These are phyloP conservation scores for Sula dactylatra DNA, from an alignment of 2,113 vertebrate genomes.

Conservation along the genomic window DNA sequence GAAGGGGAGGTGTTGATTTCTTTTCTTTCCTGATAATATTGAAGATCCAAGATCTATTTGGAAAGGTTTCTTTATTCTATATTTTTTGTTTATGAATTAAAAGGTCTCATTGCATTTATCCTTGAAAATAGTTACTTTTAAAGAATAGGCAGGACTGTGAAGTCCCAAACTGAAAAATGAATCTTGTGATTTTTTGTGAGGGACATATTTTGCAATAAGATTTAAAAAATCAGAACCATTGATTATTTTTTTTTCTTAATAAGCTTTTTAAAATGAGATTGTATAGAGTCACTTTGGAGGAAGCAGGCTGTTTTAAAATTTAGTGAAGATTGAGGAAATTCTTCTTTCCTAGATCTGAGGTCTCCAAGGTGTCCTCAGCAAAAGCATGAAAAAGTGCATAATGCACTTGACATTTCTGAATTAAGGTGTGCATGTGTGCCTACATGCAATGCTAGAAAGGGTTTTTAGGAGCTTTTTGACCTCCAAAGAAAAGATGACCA, in stretches of 20 bases:
- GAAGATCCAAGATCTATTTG: not conserved
- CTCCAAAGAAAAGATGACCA: not conserved
- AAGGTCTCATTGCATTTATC: not conserved
- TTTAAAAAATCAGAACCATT: not conserved
- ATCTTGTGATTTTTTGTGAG: not conserved
- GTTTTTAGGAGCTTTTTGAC: not conserved
- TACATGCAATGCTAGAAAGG: not conserved
- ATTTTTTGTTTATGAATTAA: not conserved
- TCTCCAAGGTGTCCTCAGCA: not conserved
- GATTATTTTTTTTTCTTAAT: not conserved
- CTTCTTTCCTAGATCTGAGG: not conserved
- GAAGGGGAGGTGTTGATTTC: not conserved
- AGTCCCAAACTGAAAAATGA: not conserved
- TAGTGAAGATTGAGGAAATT: not conserved
- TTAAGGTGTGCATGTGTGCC: not conserved
- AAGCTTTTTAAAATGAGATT: not conserved
- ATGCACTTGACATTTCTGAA: not conserved
- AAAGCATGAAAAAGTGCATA: not conserved
- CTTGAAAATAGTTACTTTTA: not conserved
- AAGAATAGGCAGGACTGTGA: not conserved
- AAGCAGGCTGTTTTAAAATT: not conserved
- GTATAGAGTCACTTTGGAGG: not conserved
- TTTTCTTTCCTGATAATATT: not conserved
- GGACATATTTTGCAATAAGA: not conserved
- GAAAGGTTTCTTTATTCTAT: not conserved